phyloP scores from a whole-genome alignment of 2,888 invertebrate genomes.

The Pherbina coryleti region DNA sequence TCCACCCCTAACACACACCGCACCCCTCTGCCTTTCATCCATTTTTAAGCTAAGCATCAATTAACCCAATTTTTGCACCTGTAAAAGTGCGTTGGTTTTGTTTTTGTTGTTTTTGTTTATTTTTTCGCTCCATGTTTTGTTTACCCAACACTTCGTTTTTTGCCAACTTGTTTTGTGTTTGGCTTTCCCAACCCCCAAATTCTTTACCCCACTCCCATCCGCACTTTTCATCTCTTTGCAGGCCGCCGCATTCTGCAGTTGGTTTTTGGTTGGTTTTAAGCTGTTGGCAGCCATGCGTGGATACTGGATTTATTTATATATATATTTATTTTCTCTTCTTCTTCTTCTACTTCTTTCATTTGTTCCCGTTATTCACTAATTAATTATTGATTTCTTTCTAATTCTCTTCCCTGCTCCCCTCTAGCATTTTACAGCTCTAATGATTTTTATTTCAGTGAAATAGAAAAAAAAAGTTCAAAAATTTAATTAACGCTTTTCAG shows the following conservation, averaged over 20 bases:
- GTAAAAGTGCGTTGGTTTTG: conserved; percentile 22
- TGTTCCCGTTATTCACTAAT: conserved; percentile 17
- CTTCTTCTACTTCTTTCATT: background rate
- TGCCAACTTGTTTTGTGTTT: conserved; percentile 32
- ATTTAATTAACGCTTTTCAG: background rate
- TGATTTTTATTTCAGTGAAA: conserved; percentile 11
- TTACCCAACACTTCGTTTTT: conserved; percentile 27
- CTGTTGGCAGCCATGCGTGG: conserved; percentile 11
- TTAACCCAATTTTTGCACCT: conserved; percentile 56
- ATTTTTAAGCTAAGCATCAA: conserved; percentile 51
- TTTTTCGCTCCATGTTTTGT: background rate
- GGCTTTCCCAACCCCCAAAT: background rate
- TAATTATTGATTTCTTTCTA: conserved; percentile 34
- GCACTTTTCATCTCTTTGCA: conserved; percentile 27
- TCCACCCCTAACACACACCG: background rate
- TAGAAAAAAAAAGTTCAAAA: background rate
- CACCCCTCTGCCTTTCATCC: conserved; percentile 18
- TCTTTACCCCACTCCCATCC: background rate
- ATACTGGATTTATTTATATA: conserved; percentile 32
- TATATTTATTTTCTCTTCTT: background rate
- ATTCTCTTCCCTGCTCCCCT: background rate
- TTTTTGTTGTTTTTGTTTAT: conserved; percentile 5
- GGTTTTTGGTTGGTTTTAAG: conserved; percentile 43
- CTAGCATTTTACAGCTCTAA: background rate
- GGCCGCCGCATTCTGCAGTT: conserved; percentile 41